Base-by-base conservation (phyloP, 2,888 invertebrate species). In the Netelia fuscicornis region DNA sequence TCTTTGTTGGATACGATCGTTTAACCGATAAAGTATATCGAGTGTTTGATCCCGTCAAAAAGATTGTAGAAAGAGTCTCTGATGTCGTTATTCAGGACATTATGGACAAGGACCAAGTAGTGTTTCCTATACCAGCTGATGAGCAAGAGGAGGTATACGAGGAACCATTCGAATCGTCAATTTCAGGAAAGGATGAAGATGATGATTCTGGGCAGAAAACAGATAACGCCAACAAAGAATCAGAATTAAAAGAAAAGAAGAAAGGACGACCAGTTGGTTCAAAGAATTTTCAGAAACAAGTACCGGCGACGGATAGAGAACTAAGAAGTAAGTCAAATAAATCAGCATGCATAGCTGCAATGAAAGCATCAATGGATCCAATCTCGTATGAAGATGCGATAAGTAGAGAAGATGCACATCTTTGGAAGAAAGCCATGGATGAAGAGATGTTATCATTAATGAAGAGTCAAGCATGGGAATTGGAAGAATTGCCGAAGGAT, bases 371-470 rank as follows among this genome's bases (percentile, higher is more conserved):
- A 30, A 30, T 30, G 30, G 30, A 30, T 30, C 30, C 30, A 30
- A 30, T 30, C 30, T 30, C 30, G 30, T 30, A 30, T 30, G 30
- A 30, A 30, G 30, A 30, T 30, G 30, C 6, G 30, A 30, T 30
- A 30, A 30, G 30, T 30, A 30, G 30, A 30, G 30, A 30, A 30
- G 30, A 30, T 30, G 30, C 30, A 30, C 30, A 30, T 30, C 30
- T 30, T 9, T 85, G 77, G 81, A 76, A 81, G 11, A 56, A 58
- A 11, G 83, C 85, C 0, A 83, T 83, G 81, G 37, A 64, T n/a
- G 68, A 70, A 0, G 86, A 85, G 10, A 80, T 83, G 58, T 54
- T 9, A n/a, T 86, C 86, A 0, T 62, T 85, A 2, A 10, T 0
- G 0, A 60, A 78, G 1, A 85, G 83, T 13, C 23, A 71, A 1